Conservation (phyloP, 92 coral and sea anemone species). For the Ricordea florida region DNA sequence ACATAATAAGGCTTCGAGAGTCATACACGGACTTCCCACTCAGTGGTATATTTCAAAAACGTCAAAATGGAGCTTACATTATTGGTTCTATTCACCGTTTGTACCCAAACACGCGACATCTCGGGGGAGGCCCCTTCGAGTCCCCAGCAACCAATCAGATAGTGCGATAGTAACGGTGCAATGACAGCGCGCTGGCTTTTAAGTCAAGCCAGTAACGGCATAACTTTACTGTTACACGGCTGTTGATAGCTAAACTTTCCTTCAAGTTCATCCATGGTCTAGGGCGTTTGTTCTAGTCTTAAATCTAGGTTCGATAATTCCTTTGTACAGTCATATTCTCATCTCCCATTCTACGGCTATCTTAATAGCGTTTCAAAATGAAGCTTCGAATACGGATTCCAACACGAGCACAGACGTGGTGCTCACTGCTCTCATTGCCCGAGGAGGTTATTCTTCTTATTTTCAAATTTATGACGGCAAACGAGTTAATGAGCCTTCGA, state of each 20-base stretch:
- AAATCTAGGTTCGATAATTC: background rate
- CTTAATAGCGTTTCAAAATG: constrained; percentile 32
- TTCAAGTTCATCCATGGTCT: background rate
- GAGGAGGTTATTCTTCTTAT: constrained; percentile 89
- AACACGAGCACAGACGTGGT: constrained; percentile 64
- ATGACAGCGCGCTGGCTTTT: constrained; percentile 58
- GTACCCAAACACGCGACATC: constrained; percentile 53
- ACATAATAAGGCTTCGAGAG: too few species aligned
- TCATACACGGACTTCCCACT: too few species aligned
- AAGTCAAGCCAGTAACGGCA: constrained; percentile 60
- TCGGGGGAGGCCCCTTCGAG: constrained; percentile 93
- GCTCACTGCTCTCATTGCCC: constrained; percentile 77
- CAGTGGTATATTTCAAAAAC: too few species aligned
- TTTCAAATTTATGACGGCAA: constrained; percentile 74
- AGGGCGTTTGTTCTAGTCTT: background rate
- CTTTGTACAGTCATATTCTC: background rate
- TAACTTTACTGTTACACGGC: too few species aligned
- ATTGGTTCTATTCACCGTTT: background rate
- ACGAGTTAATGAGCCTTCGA: constrained; percentile 79
- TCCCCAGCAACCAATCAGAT: constrained; percentile 74
- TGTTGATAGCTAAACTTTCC: background rate
- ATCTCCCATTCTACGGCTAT: background rate
- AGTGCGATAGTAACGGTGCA: constrained; percentile 12
- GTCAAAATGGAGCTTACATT: background rate
- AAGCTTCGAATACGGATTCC: constrained; percentile 75